Conservation (phyloP, 2,888 invertebrate genomes). For the Elmis aenea region DNA sequence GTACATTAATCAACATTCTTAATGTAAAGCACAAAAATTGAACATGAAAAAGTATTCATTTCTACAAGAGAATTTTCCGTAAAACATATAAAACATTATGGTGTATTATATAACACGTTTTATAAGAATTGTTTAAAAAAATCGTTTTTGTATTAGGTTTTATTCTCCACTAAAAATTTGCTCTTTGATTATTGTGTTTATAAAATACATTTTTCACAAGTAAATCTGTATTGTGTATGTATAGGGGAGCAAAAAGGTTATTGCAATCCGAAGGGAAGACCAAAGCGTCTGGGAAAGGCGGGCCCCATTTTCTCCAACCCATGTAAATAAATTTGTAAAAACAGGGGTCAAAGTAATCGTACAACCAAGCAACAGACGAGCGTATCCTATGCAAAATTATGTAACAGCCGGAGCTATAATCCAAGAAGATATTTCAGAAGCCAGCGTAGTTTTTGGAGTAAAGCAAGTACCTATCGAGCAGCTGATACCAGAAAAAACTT, state of each 20-base stretch:
- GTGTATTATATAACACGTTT: too few relatives aligned
- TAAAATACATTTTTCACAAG: too few relatives aligned
- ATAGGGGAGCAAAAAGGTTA: constrained; percentile 60
- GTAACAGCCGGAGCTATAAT: constrained; percentile 87
- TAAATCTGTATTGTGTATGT: too few relatives aligned
- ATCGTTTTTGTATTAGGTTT: too few relatives aligned
- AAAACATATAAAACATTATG: too few relatives aligned
- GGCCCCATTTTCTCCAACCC: constrained; percentile 89
- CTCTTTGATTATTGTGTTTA: too few relatives aligned
- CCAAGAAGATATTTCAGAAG: constrained; percentile 95
- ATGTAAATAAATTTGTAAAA: constrained; percentile 82
- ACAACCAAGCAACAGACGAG: constrained; percentile 95
- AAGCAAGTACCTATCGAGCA: constrained; percentile 92
- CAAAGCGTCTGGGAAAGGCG: constrained; percentile 94
- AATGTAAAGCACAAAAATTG: too few relatives aligned
- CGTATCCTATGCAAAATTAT: constrained; percentile 97
- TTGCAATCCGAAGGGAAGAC: constrained; percentile 87
- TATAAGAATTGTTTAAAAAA: too few relatives aligned
- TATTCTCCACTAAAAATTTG: too few relatives aligned
- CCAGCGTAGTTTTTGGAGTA: constrained; percentile 94
- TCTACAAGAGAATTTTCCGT: too few relatives aligned
- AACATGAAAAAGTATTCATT: too few relatives aligned
- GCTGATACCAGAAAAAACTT: constrained; percentile 93
- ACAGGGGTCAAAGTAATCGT: constrained; percentile 92
- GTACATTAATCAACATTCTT: too few relatives aligned